phyloP scores from a whole-genome alignment of 2,797 vertebrate species.

The Enoplosus armatus region DNA sequence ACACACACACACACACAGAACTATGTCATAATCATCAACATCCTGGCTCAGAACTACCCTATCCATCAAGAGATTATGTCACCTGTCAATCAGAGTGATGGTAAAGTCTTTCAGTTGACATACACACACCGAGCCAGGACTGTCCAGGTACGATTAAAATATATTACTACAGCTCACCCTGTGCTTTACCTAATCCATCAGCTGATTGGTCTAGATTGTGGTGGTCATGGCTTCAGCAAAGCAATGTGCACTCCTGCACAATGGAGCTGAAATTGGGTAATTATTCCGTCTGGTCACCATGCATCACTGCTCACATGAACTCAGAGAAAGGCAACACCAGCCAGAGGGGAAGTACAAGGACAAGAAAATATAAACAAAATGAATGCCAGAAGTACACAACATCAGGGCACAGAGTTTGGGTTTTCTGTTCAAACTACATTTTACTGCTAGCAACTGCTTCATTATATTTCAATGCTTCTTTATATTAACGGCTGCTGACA shows the following conservation, averaged over 20 bases:
- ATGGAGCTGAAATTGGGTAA: slow-evolving; percentile 66
- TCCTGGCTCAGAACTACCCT: slow-evolving; percentile 22
- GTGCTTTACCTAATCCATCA: slow-evolving; percentile 35
- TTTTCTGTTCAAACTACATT: slow-evolving; percentile 12
- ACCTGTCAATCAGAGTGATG: slow-evolving; percentile 56
- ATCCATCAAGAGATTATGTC: slow-evolving; percentile 58
- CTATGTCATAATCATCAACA: slow-evolving; percentile 49
- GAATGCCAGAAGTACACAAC: slow-evolving; percentile 33
- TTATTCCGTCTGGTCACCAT: slow-evolving; percentile 71
- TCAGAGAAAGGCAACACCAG: slow-evolving; percentile 61
- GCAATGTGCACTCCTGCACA: slow-evolving; percentile 48
- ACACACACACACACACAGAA: slow-evolving; percentile 29
- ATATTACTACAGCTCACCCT: slow-evolving; percentile 32
- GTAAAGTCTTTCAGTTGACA: slow-evolving; percentile 30
- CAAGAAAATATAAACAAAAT: slow-evolving; percentile 48
- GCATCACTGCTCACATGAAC: slow-evolving; percentile 66
- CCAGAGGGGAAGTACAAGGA: slow-evolving; percentile 53
- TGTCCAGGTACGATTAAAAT: slow-evolving; percentile 42
- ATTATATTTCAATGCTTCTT: background rate
- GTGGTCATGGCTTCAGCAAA: slow-evolving; percentile 51
- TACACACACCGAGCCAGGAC: background rate
- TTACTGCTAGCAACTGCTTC: background rate
- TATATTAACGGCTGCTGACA: background rate
- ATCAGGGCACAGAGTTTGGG: slow-evolving; percentile 3
- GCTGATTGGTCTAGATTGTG: slow-evolving; percentile 43